These are phyloP conservation scores for Lagodon rhomboides DNA, from an alignment of 2,797 vertebrate species.

Conservation along the genomic window DNA sequence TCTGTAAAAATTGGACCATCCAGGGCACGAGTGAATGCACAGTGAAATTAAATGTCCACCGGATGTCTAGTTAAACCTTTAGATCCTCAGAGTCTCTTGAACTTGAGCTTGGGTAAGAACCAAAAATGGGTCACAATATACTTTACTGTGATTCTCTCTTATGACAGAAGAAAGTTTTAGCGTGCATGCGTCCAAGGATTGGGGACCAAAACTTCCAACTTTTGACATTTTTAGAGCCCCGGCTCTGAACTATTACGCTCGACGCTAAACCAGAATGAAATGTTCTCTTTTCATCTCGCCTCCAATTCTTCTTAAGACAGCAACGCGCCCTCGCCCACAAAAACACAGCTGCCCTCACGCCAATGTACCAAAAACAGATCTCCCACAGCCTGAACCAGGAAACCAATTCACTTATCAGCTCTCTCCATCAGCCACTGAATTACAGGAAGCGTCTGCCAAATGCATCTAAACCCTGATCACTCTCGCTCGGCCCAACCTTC, in stretches of 20 bases:
- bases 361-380: constrained; percentile 55
- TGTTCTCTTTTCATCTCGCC: constrained; percentile 19
- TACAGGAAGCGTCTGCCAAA: constrained; percentile 78
- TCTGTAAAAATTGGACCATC: too few relatives aligned
- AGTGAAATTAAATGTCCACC: constrained; percentile 10
- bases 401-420: constrained; percentile 80
- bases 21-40: too few relatives aligned
- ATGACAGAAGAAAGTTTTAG: constrained; percentile 35
- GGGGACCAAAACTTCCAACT: constrained; percentile 15
- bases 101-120: constrained; percentile 12
- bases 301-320: constrained; percentile 31
- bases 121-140: constrained; percentile 33
- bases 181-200: not conserved
- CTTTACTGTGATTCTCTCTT: constrained; percentile 16
- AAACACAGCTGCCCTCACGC: constrained; percentile 39
- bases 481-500: constrained; percentile 60
- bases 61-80: constrained; percentile 8
- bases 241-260: not conserved
- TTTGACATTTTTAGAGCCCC: constrained; percentile 8
- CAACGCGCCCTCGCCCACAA: constrained; percentile 2
- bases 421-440: constrained; percentile 74
- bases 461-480: constrained; percentile 71
- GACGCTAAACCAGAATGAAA: constrained; percentile 18
- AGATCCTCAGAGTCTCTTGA: constrained; percentile 27
- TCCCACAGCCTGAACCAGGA: constrained; percentile 46